A percentile compares a stretch with the other conserved stretches of the same genome.
Evolutionary conservation across 2,113 vertebrate genomes (phyloP).

Genomic region (Pipra filicauda): DNA sequence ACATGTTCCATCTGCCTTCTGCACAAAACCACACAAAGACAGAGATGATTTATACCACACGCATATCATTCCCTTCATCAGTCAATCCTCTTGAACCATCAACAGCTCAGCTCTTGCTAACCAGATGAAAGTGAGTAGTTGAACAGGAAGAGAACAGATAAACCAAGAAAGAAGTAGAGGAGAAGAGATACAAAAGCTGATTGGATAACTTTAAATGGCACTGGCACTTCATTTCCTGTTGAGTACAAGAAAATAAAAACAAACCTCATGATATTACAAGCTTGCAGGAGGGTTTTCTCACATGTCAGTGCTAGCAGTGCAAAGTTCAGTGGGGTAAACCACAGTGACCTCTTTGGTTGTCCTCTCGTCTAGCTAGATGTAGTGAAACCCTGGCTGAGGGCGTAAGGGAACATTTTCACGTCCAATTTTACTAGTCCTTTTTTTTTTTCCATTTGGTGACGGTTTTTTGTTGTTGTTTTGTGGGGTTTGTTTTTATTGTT

Average conservation of each 20-base stretch:
- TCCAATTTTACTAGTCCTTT: background rate
- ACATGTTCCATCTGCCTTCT: constrained; percentile 93
- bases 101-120: background rate
- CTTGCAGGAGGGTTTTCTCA: background rate
- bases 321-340: constrained; percentile 7
- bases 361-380: background rate
- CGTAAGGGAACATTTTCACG: background rate
- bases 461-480: background rate
- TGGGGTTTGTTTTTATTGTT: background rate
- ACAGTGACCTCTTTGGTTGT: background rate
- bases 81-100: background rate
- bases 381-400: background rate
- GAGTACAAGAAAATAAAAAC: background rate
- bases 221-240: background rate
- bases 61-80: background rate
- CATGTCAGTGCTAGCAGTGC: background rate
- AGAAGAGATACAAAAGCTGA: background rate
- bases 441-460: background rate
- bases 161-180: background rate
- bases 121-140: background rate
- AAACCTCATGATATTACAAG: background rate
- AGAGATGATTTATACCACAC: background rate
- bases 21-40: background rate
- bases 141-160: background rate
- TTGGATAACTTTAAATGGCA: background rate